phyloP scores from a whole-genome alignment of 2,113 vertebrate species.

The Notothenia coriiceps region DNA sequence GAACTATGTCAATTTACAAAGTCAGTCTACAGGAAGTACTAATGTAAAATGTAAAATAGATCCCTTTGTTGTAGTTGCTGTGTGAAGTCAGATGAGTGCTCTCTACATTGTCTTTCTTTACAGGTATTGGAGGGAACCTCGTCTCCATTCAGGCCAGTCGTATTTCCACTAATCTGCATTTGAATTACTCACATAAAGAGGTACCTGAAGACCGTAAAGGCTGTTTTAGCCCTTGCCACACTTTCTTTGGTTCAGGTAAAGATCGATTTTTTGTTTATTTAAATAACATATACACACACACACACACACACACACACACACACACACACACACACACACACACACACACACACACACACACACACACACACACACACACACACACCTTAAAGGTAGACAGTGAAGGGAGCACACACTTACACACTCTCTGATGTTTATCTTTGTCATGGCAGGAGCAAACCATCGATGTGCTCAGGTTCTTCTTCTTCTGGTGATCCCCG shows the following conservation, averaged over 20 bases:
- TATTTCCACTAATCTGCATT: conserved; percentile 93
- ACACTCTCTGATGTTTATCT: conserved; percentile 15
- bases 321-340: no score
- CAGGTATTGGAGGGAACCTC: conserved; percentile 95
- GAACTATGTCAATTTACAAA: no score
- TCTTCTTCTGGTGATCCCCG: conserved; percentile 89
- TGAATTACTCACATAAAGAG: conserved; percentile 87
- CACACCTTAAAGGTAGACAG: no score
- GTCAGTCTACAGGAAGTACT: no score
- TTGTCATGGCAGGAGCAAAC: conserved; percentile 84
- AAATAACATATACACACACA: not conserved
- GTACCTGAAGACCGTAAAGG: conserved; percentile 85
- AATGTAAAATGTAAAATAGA: not conserved
- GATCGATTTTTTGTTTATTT: not conserved
- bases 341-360: no score
- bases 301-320: no score
- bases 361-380: not conserved
- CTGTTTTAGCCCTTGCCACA: conserved; percentile 87
- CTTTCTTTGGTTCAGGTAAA: conserved; percentile 92
- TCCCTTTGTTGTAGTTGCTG: not conserved
- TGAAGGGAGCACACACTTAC: not conserved
- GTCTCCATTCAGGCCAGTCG: conserved; percentile 95
- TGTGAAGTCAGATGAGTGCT: not conserved
- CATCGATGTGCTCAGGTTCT: conserved; percentile 91
- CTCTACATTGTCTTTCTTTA: not conserved